Evolutionary conservation across 2,797 vertebrate genomes (phyloP), one percentile per base, ranked within the genome.

Genomic region (Cirrhinus mrigala): DNA sequence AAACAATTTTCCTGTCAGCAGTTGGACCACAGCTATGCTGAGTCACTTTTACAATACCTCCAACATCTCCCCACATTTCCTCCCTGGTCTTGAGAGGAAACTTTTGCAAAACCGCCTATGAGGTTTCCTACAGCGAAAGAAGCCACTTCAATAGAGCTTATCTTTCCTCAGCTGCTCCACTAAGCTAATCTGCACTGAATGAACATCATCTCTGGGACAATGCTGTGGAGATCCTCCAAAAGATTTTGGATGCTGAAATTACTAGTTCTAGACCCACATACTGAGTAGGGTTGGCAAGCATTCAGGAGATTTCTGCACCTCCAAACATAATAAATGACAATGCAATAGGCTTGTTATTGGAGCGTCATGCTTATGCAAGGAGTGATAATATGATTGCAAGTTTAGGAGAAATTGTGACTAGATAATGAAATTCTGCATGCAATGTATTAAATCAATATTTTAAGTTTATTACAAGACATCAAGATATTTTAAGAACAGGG

Each of bases 61-160:
- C 70, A 88, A 54, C n/a, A 70, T 48, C 85, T 85, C 69, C 46
- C 37, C 79, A 60, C 56, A 86, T 83, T 88, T 89, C 85, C 86
- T 86, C 18, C 54, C 33, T 71, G 74, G 62, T 27, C 79, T 86
- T 82, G 81, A 81, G 73, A 81, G 79, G 37, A 48, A 82, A 56
- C 79, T 73, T 85, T 80, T 85, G 40, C 76, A 79, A 87, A 88
- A 83, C 54, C 79, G 33, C 62, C 74, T 74, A 33, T 83, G 62
- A 66, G 54, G 46, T 74, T 79, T 79, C 74, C 74, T 18, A n/a
- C 73, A 82, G 84, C 20, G 56, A 88, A 74, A 79, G 52, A 79
- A 85, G 50, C 85, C 70, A 81, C 87, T 85, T 73, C 64, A 68
- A 68, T 44, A 64, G 75, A 70, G 76, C 33, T 83, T 56, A 83